Evolutionary conservation across 2,888 invertebrate species (phyloP), one percentile per base, ranked within the genome.

Genomic region (Sminthurinus aureus): DNA sequence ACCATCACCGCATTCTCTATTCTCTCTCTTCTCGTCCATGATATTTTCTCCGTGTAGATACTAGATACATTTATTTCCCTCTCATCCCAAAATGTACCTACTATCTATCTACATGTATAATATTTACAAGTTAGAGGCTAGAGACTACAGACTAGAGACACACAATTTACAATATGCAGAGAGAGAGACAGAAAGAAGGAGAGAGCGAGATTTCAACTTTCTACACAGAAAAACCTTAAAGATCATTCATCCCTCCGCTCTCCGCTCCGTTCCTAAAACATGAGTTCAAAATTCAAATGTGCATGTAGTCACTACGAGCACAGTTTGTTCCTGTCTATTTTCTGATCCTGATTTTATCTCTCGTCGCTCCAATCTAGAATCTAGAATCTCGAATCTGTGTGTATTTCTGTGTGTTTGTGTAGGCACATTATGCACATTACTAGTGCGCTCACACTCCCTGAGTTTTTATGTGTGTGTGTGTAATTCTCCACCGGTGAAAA

Each of bases 1-100:
- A 24, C 22, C 83, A 75, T 84, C 85, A 84, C 83, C 84, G 83
- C 82, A 81, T n/a, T 11, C 67, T 64, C 64, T n/a, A 1, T 64
- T 8, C n/a, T 3, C 0, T 64, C 64, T n/a, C 15, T 64, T 8
- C n/a, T 3, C 0, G 0, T 64, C 64, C 9, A 15, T 64, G 18
- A 64, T 64, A 18, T 64, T 64, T 64, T 64, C 15, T n/a, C 64
- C n/a, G 15, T 8, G 0, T n/a, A 64, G 0, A 18, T 64, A 64
- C 64, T 18, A 64, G n/a, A n/a, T 64, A 64, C 64, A 4, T n/a
- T 18, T 18, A 64, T 64, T 13, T 18, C 15, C 15, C 9, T 58
- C 15, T 58, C 15, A 12, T 58, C 11, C 15, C 58, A 58, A 58
- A 58, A 12, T 58, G 58, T 58, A 12, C 9, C 15, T 15, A 58